Base-by-base conservation (phyloP, 53 echinoderm and acorn worm genomes). In the Actinopyga echinites region DNA sequence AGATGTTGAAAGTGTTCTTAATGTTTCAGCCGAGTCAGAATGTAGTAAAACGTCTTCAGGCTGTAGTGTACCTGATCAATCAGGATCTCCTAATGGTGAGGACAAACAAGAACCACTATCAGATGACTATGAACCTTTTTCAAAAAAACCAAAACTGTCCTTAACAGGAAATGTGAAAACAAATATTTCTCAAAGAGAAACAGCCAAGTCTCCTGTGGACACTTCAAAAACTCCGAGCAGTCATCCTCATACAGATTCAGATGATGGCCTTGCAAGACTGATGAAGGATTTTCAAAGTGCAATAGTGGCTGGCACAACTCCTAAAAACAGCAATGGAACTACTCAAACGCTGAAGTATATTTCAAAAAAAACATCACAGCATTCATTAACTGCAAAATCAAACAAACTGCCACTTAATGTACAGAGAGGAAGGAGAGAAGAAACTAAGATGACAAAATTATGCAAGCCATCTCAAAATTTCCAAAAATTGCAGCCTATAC, bases 221-320 rank as follows among this genome's bases (percentile, higher is more conserved):
- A 15, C 17, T 49, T 49, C 49, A 49, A 49, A 49, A 49, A 15
- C 49, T 17, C 17, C 49, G 13, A 17, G 5, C 0, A 15, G 49
- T 49, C 49, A 49, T 49, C 49, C 49, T 15, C 49, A 49, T 49
- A 49, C 56, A 9, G 77, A 77, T 54, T 77, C 77, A 23, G 81
- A 80, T 24, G 81, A 80, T 61, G 81, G 81, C 12, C 37, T 80
- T 32, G 45, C 81, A 34, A 80, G 43, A 44, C 38, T 80, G 40
- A 80, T 80, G 81, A 80, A 80, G 37, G 81, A 61, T 62, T 61
- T 80, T 62, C 60, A 61, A 24, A 59, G 60, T 59, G 81, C 81
- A 8, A 80, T 80, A 49, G 49, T 49, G 63, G 38, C 60, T 33
- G 36, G 37, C 21, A 32, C 81, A 7, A 7, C 62, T 26, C 54